Evolutionary conservation across 2,888 invertebrate genomes (phyloP).

Genomic region (Oscheius myriophilus): DNA sequence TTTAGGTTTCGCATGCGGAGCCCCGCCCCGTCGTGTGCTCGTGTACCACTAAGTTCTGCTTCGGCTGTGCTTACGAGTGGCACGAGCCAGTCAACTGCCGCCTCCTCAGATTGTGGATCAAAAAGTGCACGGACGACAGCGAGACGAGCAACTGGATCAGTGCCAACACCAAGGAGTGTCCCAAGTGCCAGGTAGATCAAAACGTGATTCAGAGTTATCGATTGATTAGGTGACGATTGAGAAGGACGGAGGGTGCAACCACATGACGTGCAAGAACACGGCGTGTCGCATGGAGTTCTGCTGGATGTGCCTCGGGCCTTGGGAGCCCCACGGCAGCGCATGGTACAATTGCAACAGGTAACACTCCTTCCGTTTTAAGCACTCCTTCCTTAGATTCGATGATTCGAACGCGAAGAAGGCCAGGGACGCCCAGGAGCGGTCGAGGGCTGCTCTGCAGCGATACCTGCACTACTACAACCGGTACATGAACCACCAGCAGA

Average conservation of each 20-base stretch:
- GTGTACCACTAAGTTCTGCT: constrained; percentile 90
- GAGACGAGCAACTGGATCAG: constrained; percentile 99
- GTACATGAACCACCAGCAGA: constrained; percentile 99
- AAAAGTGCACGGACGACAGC: constrained; percentile 98
- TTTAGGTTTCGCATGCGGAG: constrained; percentile 48
- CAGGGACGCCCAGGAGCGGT: constrained; percentile 88
- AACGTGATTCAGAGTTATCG: neutral
- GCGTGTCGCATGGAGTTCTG: constrained; percentile 98
- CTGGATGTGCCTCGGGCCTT: constrained; percentile 98
- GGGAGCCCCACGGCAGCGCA: constrained; percentile 93
- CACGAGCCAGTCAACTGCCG: constrained; percentile 97
- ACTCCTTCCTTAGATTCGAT: constrained; percentile 76
- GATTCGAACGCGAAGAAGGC: constrained; percentile 96
- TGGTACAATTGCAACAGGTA: constrained; percentile 90
- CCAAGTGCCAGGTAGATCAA: constrained; percentile 84
- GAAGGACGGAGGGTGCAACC: constrained; percentile 95
- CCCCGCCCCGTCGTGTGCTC: constrained; percentile 82
- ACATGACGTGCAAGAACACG: constrained; percentile 98
- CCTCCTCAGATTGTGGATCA: constrained; percentile 92
- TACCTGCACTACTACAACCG: constrained; percentile 98
- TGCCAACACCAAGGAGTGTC: constrained; percentile 98
- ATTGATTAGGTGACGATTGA: constrained; percentile 74
- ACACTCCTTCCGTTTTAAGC: neutral
- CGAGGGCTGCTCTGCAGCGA: constrained; percentile 90
- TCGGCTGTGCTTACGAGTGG: constrained; percentile 79